These are phyloP conservation scores for Hypercompe scribonia DNA, from an alignment of 2,888 invertebrate species.

Conservation along the genomic window DNA sequence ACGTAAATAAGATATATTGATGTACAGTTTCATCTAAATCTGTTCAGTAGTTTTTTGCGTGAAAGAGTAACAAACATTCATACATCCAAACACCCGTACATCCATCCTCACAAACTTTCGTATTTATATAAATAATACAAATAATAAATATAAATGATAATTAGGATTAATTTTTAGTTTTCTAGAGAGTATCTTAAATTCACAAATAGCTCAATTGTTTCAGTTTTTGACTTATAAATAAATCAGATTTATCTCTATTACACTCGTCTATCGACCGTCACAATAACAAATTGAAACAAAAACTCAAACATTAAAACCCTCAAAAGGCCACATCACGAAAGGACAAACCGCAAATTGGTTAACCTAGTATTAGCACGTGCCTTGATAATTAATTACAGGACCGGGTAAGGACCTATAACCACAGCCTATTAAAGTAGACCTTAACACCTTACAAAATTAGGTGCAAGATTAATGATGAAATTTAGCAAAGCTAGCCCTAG, in stretches of 20 bases:
- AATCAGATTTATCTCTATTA: background rate
- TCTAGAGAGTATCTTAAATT: too few species aligned
- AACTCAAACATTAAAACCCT: slow-evolving; percentile 13
- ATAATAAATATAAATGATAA: too few species aligned
- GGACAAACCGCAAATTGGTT: slow-evolving; percentile 33
- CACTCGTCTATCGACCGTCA: background rate
- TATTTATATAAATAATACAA: too few species aligned
- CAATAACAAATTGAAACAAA: slow-evolving; percentile 7
- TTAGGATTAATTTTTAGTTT: too few species aligned
- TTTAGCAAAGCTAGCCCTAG: background rate
- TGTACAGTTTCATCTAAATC: too few species aligned
- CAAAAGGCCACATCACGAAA: slow-evolving; percentile 16
- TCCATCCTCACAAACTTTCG: too few species aligned
- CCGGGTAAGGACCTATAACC: slow-evolving; percentile 24
- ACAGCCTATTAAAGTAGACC: background rate
- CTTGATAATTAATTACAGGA: slow-evolving; percentile 40
- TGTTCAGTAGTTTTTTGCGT: too few species aligned
- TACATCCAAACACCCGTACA: too few species aligned
- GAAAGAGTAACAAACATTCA: too few species aligned
- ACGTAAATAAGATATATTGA: too few species aligned
- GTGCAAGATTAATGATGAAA: background rate
- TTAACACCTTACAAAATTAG: background rate
- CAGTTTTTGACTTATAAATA: background rate
- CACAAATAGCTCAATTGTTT: too few species aligned
- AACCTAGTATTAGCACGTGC: slow-evolving; percentile 34